Conservation (phyloP, 2,888 invertebrate species). For the Marasmarcha lunaedactyla region DNA sequence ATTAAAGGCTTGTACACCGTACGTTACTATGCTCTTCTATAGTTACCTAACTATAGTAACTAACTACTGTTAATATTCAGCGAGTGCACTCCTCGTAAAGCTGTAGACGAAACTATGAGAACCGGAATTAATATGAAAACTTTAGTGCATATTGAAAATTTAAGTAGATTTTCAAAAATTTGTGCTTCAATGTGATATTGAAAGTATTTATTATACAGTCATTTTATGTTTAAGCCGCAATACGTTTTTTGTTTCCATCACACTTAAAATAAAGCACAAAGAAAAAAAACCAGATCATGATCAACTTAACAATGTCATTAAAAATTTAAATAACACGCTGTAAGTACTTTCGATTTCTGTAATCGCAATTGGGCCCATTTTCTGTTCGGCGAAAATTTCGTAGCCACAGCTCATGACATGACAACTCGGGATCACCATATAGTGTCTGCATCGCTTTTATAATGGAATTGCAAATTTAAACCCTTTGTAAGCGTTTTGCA, state of each 20-base stretch:
- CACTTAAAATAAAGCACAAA: too few species aligned
- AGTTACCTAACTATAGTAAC: background rate
- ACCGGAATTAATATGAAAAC: conserved; percentile 3
- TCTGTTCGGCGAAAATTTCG: too few species aligned
- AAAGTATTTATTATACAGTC: too few species aligned
- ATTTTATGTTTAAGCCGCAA: too few species aligned
- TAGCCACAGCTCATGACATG: too few species aligned
- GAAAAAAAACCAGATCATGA: too few species aligned
- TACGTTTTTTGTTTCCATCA: too few species aligned
- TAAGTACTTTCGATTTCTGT: too few species aligned
- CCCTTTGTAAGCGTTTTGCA: conserved; percentile 64
- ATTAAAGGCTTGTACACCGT: too few species aligned
- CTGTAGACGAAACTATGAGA: conserved; percentile 1
- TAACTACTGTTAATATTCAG: conserved; percentile 1
- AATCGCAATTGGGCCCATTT: too few species aligned
- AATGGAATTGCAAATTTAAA: conserved; percentile 69
- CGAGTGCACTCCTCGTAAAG: conserved; percentile 1
- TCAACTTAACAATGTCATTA: too few species aligned
- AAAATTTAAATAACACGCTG: too few species aligned
- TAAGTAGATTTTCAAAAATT: background rate
- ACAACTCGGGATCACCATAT: background rate
- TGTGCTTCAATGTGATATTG: background rate
- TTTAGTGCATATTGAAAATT: conserved; percentile 2
- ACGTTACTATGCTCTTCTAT: background rate
- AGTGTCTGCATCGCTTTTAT: conserved; percentile 52